These are phyloP conservation scores for Anoplolepis gracilipes DNA, from an alignment of 1,140 invertebrate genomes.

Conservation along the genomic window DNA sequence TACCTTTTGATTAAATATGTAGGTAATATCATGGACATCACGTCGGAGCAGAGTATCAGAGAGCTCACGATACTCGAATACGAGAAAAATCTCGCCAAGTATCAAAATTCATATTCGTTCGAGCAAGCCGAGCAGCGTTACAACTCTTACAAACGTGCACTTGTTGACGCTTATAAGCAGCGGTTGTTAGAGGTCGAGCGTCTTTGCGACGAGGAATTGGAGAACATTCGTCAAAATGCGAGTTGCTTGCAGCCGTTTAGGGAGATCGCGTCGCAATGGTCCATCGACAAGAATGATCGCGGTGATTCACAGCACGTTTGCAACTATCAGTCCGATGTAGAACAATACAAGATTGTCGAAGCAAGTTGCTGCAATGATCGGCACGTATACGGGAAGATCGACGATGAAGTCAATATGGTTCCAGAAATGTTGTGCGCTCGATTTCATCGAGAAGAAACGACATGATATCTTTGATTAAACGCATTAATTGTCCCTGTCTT, in stretches of 20 bases:
- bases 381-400: slow-evolving; percentile 28
- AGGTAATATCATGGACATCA: slow-evolving; percentile 55
- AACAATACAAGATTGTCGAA: background rate
- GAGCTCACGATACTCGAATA: slow-evolving; percentile 72
- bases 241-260: slow-evolving; percentile 66
- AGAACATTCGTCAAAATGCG: slow-evolving; percentile 72
- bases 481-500: no score
- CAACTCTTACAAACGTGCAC: slow-evolving; percentile 63
- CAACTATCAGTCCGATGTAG: background rate
- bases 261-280: slow-evolving; percentile 73
- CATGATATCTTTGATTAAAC: background rate
- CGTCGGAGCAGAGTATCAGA: slow-evolving; percentile 29
- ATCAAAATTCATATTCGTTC: slow-evolving; percentile 64
- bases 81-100: slow-evolving; percentile 74
- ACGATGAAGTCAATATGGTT: slow-evolving; percentile 72
- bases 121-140: slow-evolving; percentile 73
- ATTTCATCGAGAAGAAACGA: slow-evolving; percentile 64
- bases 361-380: background rate
- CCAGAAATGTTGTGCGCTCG: slow-evolving; percentile 67
- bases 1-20: background rate
- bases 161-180: slow-evolving; percentile 70
- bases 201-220: slow-evolving; percentile 73
- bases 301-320: slow-evolving; percentile 58
- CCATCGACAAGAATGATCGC: slow-evolving; percentile 50
- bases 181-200: slow-evolving; percentile 72